These are phyloP conservation scores for Cololabis saira DNA, from an alignment of 2,113 vertebrate species.

Conservation along the genomic window DNA sequence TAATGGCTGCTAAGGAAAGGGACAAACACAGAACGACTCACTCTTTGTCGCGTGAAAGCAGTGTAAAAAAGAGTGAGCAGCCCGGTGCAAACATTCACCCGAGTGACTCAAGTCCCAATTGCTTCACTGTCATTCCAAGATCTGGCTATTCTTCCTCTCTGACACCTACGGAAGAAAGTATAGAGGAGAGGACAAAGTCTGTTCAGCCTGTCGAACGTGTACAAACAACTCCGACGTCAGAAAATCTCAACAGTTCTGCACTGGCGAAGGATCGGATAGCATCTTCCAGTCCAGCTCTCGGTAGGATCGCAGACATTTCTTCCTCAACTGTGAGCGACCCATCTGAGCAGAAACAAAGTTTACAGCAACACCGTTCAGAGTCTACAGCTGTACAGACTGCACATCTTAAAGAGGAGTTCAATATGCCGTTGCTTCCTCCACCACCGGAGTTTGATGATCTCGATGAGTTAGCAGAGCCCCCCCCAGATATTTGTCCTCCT, in stretches of 20 bases:
- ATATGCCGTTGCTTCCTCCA: constrained; percentile 86
- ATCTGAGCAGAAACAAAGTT: constrained; percentile 19
- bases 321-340: constrained; percentile 12
- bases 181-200: constrained; percentile 26
- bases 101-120: constrained; percentile 74
- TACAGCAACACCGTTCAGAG: constrained; percentile 5
- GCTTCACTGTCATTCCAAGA: constrained; percentile 82
- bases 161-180: constrained; percentile 17
- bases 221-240: constrained; percentile 15
- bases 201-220: neutral
- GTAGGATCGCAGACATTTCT: neutral
- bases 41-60: constrained; percentile 58
- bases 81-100: constrained; percentile 67
- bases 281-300: constrained; percentile 18
- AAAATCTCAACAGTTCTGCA: constrained; percentile 20
- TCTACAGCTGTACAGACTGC: constrained; percentile 30
- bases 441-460: constrained; percentile 88
- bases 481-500: constrained; percentile 55
- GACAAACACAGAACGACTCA: constrained; percentile 80
- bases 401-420: constrained; percentile 56
- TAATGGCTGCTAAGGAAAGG: constrained; percentile 90
- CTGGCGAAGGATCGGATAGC: neutral
- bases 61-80: constrained; percentile 51
- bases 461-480: constrained; percentile 38
- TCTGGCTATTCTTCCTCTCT: constrained; percentile 32